Evolutionary conservation across 1,140 invertebrate genomes (phyloP), one percentile per base, ranked within the genome.

Genomic region (Rhyacophila brunnea): DNA sequence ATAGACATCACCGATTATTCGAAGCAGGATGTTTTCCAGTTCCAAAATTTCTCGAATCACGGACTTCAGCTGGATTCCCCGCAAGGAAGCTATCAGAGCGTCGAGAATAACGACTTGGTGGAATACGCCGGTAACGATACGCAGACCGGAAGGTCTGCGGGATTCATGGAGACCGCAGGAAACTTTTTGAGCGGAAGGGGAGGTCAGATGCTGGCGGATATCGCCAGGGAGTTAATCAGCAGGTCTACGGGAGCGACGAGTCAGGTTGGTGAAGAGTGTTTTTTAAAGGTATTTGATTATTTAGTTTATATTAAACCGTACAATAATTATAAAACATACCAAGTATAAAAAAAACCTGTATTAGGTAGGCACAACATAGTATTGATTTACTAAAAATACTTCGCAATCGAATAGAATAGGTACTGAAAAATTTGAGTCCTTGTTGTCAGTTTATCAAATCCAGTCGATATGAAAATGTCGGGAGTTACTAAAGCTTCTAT

Each of bases 201-300:
- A 15, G 81, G 81, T 3, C 78, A 83, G 59, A 80, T 87, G 55
- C 69, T 87, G 59, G 77, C 81, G 0, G 79, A 84, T 57, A 78
- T 88, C 66, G 85, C 85, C 10, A 85, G 83, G 66, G 85, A 87
- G 68, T 72, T 87, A 49, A 72, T 88, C 5, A 80, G 82, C 53
- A 81, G 85, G 64, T 87, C 85, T 0, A 79, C 83, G 1, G 81
- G 82, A 54, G 84, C 80, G 62, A 71, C 69, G 1, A 87, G 84
- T 72, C 85, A 86, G 79, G 84, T 84, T 74, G 75, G 77, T 78
- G 75, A 74, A 70, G 73, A 75, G 70, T 75, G 74, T 71, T 68
- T 75, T 52, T 66, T 70, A 62, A 71, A 79, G 74, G 77, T 79
- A 74, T 71, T 28, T 28, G 9, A 28, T 28, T 3, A 28, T 28